Evolutionary conservation across 2,113 vertebrate genomes (phyloP), one percentile per base, ranked within the genome.

Genomic region (Mystacornis crossleyi): DNA sequence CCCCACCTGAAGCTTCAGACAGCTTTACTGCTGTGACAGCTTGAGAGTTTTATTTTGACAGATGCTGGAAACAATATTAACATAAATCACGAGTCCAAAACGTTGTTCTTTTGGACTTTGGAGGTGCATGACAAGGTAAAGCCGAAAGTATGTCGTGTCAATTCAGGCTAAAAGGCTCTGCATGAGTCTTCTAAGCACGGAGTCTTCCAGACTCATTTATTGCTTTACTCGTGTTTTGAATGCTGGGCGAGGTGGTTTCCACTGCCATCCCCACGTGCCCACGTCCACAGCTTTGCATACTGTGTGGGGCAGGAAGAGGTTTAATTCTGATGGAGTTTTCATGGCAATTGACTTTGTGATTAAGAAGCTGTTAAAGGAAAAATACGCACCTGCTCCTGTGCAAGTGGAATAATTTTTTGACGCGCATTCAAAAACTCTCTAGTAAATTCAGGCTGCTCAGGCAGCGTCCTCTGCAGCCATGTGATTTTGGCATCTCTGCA

Each of bases 71-170:
- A 69, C 17, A 18, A 4, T 33, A 67, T 40, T 79, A 53, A 25
- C 28, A 20, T 16, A 36, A 53, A 82, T 24, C n/a, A 17, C 0
- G 8, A 74, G 26, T 58, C 40, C 57, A 72, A 51, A 88, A 6
- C 14, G 13, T 5, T 34, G 17, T 28, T 79, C 7, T 36, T 62
- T 80, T 54, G 50, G 83, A 9, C 31, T 75, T 58, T 60, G 47
- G 45, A 54, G 40, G 51, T 50, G 21, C 0, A 0, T 33, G 71
- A 45, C 18, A 50, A 77, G 36, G 57, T 47, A 55, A 80, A 88
- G 38, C 29, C 51, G 6, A 31, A 82, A 57, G 14, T 7, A 8
- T 14, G 67, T 21, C 0, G 0, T 33, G 38, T 53, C 1, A 1
- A 3, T 34, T 45, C 64, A 70, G 64, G 34, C 58, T 73, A 8